These are phyloP conservation scores for Carettochelys insculpta DNA, from an alignment of 2,113 vertebrate species.

Conservation along the genomic window DNA sequence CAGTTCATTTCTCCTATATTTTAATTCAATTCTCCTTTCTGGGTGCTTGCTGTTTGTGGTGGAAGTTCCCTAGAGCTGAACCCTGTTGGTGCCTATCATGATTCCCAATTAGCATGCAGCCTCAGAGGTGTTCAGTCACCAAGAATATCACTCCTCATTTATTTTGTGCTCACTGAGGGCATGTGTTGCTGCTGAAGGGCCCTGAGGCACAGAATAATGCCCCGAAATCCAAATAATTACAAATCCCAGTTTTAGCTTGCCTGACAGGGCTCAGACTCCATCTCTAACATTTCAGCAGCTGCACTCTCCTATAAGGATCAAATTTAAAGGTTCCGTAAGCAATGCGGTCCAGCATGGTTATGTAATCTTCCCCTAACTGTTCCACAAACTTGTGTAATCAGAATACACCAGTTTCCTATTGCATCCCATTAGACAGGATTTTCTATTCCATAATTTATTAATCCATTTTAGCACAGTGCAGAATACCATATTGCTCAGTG, in stretches of 20 bases:
- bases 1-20: not conserved
- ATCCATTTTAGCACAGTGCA: not conserved
- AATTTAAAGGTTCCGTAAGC: not conserved
- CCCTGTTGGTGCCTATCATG: not conserved
- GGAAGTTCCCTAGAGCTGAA: not conserved
- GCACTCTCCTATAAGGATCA: not conserved
- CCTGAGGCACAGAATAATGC: not conserved
- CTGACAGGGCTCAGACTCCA: not conserved
- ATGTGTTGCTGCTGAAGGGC: fast-evolving
- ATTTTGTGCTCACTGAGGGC: not conserved
- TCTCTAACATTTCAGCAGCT: not conserved
- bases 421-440: not conserved
- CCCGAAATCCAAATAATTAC: not conserved
- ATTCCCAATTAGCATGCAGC: not conserved
- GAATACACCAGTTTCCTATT: not conserved
- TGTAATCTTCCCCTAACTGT: not conserved
- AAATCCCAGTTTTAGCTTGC: not conserved
- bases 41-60: not conserved
- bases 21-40: not conserved
- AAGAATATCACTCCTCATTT: not conserved
- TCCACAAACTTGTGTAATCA: not conserved
- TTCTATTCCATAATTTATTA: not conserved
- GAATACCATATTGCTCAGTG: not conserved
- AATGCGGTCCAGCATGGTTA: not conserved
- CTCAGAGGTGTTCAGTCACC: not conserved